A percentile compares a stretch with the other conserved stretches of the same genome.
phyloP scores from a whole-genome alignment of 2,797 vertebrate species.

The Rhabdomys pumilio region DNA sequence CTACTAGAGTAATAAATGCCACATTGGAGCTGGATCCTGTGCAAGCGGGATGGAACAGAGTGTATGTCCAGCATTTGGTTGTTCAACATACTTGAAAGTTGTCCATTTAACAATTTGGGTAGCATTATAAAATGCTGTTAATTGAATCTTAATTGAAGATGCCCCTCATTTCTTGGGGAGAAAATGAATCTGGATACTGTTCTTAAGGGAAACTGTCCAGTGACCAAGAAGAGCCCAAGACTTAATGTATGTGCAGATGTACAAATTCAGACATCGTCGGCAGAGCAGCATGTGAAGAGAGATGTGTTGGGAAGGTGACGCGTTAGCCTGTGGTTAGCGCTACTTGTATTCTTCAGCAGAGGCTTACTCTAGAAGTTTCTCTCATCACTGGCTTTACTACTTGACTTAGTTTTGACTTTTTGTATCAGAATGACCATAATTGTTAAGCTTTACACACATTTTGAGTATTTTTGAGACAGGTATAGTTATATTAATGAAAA shows the following conservation, averaged over 20 bases:
- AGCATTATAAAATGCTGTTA: not conserved
- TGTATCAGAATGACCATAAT: constrained; percentile 21
- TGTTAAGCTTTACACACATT: constrained; percentile 42
- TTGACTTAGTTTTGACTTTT: constrained; percentile 40
- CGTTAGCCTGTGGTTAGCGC: not conserved
- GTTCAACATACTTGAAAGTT: not conserved
- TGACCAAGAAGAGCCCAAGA: not conserved
- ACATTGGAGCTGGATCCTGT: not conserved
- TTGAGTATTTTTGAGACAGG: constrained; percentile 37
- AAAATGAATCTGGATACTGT: constrained; percentile 28
- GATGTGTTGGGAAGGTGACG: constrained; percentile 15
- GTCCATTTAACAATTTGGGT: constrained; percentile 53
- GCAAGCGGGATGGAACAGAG: constrained; percentile 15
- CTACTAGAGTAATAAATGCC: constrained; percentile 1
- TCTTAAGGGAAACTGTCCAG: constrained; percentile 45
- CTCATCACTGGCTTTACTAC: constrained; percentile 30
- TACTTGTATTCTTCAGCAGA: not conserved
- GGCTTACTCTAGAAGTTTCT: not conserved
- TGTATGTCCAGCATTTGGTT: constrained; percentile 16
- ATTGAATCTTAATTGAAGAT: constrained; percentile 24
- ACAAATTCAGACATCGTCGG: constrained; percentile 56
- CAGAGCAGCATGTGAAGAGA: not conserved
- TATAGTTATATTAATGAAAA: constrained; percentile 57
- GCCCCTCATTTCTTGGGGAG: constrained; percentile 18
- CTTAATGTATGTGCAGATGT: constrained; percentile 23